These are phyloP conservation scores for Tricholauxania praeusta DNA, from an alignment of 2,888 invertebrate genomes.

Conservation along the genomic window DNA sequence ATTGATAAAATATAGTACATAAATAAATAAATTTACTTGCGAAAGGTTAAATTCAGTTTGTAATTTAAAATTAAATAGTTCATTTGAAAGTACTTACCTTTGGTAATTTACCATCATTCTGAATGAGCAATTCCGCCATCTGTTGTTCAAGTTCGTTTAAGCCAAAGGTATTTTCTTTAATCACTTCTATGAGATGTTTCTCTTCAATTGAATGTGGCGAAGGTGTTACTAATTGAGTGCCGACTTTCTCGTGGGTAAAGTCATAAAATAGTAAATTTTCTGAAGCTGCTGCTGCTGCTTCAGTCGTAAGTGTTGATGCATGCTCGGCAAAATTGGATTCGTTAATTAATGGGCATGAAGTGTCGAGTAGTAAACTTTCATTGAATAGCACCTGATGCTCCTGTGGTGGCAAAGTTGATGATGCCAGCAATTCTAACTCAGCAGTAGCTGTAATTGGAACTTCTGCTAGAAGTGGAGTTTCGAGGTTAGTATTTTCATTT, in stretches of 20 bases:
- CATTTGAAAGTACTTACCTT: slow-evolving; percentile 47
- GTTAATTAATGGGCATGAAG: slow-evolving; percentile 27
- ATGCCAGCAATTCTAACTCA: neutral
- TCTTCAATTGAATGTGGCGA: slow-evolving; percentile 55
- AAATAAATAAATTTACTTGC: too few species aligned
- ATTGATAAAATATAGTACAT: too few species aligned
- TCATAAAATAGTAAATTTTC: slow-evolving; percentile 24
- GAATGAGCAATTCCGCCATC: slow-evolving; percentile 40
- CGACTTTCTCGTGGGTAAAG: slow-evolving; percentile 20
- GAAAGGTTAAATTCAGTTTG: too few species aligned
- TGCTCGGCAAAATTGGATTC: slow-evolving; percentile 14
- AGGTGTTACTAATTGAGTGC: slow-evolving; percentile 45
- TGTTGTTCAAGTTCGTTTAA: slow-evolving; percentile 35
- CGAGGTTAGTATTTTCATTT: slow-evolving; percentile 15
- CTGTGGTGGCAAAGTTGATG: neutral
- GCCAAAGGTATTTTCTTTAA: slow-evolving; percentile 50
- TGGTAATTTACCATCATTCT: slow-evolving; percentile 46
- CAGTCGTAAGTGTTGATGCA: slow-evolving; percentile 34
- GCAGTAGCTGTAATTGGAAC: slow-evolving; percentile 27
- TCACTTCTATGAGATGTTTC: slow-evolving; percentile 60
- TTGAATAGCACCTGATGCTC: slow-evolving; percentile 13
- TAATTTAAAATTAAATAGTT: slow-evolving; percentile 13
- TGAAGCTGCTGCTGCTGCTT: slow-evolving; percentile 33
- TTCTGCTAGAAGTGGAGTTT: neutral
- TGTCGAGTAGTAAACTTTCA: slow-evolving; percentile 23